Base-by-base conservation (phyloP, 2,113 vertebrate genomes). In the Hyperoodon ampullatus region DNA sequence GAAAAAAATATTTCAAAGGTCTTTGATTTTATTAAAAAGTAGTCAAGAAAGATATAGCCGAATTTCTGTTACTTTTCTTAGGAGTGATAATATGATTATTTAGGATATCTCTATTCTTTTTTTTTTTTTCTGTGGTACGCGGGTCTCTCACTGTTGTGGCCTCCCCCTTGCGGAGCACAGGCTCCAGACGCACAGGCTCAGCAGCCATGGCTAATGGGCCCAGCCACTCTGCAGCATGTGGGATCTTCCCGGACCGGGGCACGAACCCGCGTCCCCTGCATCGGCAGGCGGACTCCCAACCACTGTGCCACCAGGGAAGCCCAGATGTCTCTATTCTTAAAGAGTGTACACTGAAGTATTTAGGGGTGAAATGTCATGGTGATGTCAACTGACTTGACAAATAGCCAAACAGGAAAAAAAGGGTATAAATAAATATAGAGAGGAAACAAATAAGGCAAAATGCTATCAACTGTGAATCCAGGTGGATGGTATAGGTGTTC, bases 391-490 rank as follows among this genome's bases (percentile, higher is more conserved):
- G 80, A 96, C 58, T 81, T 47, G 35, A 93, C 33, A 93, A 90
- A 93, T 21, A 90, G 55, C 50, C 35, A 47, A 86, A 78, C 13
- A 92, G 61, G 30, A n/a, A 39, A 92, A 92, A 75, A 70, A 90
- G 3, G 26, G 47, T 58, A 94, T 28, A 86, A 93, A 88, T 30
- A 55, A 23, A 53, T 28, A 58, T 0, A 53, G 5, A 81, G 3
- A 75, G 44, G 55, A 87, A 88, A 85, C 24, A 88, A 35, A 16
- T 35, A 72, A 55, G 42, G 68, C 4, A 84, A 94, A 65, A 78
- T 70, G 12, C 6, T 78, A 78, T 61, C 42, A 70, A 84, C 53
- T 92, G 39, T 89, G 30, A 96, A 88, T 84, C 7, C 28, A 92
- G 9, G 10, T 61, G 26, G 23, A 84, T 44, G 44, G 61, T 81